Evolutionary conservation across 23 tunicate species (phyloP).

Genomic region (Ciona savignyi): DNA sequence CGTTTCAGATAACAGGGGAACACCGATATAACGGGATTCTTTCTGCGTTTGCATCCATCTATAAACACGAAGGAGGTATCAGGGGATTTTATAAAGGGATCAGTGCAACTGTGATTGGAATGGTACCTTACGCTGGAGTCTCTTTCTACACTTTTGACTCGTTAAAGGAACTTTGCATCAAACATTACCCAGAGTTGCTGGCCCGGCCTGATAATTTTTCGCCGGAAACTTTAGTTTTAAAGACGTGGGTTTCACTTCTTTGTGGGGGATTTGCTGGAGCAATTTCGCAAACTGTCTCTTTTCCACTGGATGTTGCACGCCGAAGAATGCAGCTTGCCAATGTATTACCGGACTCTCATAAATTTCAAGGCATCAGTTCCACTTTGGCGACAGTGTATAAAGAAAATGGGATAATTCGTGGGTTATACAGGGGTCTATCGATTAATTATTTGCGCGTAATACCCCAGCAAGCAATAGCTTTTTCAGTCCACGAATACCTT

Average conservation of each 20-base stretch:
- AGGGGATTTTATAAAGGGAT: conserved; percentile 79
- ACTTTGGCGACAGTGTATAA: conserved; percentile 48
- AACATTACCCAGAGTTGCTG: conserved; percentile 16
- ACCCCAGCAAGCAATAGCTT: conserved; percentile 94
- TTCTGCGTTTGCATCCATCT: conserved; percentile 48
- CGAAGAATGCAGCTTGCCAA: conserved; percentile 85
- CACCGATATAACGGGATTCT: conserved; percentile 47
- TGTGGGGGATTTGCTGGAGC: conserved; percentile 91
- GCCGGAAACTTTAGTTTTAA: conserved; percentile 26
- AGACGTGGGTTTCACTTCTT: conserved; percentile 32
- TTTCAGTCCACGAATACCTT: conserved; percentile 58
- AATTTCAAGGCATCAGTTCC: conserved; percentile 53
- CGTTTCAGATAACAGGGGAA: conserved; percentile 87
- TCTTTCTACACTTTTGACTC: conserved; percentile 63
- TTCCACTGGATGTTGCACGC: conserved; percentile 89
- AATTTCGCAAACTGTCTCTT: conserved; percentile 82
- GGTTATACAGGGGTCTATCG: conserved; percentile 73
- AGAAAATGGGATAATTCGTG: conserved; percentile 58
- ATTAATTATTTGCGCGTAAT: conserved; percentile 80
- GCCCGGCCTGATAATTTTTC: conserved; percentile 31
- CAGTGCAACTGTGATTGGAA: conserved; percentile 70
- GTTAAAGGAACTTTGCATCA: conserved; percentile 35
- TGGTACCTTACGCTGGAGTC: conserved; percentile 87
- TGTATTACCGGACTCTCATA: conserved; percentile 52
- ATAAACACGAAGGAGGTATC: conserved; percentile 65